Evolutionary conservation across 1,140 invertebrate species (phyloP).

Genomic region (Orussus abietinus): DNA sequence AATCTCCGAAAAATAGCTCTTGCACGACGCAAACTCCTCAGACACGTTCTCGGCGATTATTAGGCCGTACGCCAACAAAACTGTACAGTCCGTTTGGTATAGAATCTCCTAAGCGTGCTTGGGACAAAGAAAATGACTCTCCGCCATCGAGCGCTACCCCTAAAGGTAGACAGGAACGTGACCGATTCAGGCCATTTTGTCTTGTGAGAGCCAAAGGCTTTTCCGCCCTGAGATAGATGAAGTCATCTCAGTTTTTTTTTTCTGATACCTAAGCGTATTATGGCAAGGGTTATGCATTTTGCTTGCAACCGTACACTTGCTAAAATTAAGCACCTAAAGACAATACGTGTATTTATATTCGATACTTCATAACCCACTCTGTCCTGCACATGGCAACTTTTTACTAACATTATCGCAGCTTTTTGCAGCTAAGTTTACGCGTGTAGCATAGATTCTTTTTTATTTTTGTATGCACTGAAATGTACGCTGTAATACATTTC

Average conservation of each 20-base stretch:
- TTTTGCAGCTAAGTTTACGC: no score
- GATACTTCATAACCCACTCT: no score
- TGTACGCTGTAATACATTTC: no score
- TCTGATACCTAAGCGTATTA: no score
- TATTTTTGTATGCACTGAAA: no score
- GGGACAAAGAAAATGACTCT: conserved; percentile 40
- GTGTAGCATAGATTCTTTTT: no score
- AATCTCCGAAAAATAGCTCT: conserved; percentile 46
- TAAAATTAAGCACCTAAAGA: background rate
- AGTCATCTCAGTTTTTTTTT: no score
- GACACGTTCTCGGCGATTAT: conserved; percentile 50
- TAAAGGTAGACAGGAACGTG: conserved; percentile 13
- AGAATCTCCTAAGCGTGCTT: conserved; percentile 53
- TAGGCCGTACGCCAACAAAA: conserved; percentile 62
- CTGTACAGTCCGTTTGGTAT: conserved; percentile 64
- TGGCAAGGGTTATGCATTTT: background rate
- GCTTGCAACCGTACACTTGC: background rate
- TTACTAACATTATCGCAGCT: no score
- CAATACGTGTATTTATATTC: no score
- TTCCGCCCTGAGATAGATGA: conserved; percentile 36
- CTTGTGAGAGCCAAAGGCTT: conserved; percentile 37
- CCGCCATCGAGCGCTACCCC: conserved; percentile 13
- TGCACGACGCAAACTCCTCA: conserved; percentile 50
- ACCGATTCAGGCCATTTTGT: conserved; percentile 31
- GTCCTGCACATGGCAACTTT: no score